Evolutionary conservation across 2,888 invertebrate species (phyloP).

Genomic region (Erpobdella octoculata): DNA sequence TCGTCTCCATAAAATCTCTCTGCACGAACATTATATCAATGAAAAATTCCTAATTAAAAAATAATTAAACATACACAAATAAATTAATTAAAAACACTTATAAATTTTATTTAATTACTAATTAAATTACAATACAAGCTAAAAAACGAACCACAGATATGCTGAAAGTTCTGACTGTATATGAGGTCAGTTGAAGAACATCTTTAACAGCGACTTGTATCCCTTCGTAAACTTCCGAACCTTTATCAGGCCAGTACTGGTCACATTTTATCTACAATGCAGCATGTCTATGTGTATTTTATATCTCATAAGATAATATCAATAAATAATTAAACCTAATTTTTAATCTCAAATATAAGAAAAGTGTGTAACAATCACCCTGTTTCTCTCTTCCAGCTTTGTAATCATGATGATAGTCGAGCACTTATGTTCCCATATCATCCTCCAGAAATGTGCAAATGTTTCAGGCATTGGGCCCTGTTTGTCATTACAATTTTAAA

Average conservation of each 20-base stretch:
- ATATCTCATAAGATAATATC: neutral
- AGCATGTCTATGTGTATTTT: too few relatives aligned
- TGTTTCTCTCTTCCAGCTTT: constrained; percentile 85
- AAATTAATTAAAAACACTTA: neutral
- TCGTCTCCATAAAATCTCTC: constrained; percentile 55
- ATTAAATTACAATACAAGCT: neutral
- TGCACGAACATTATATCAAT: neutral
- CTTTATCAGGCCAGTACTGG: constrained; percentile 87
- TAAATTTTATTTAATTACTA: neutral
- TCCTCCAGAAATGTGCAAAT: constrained; percentile 95
- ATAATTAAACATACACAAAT: neutral
- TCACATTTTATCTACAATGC: constrained; percentile 61
- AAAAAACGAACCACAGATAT: constrained; percentile 43
- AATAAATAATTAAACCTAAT: neutral
- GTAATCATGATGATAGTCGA: constrained; percentile 99
- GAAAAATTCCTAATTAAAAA: neutral
- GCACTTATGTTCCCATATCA: constrained; percentile 95
- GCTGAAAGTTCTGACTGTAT: constrained; percentile 86
- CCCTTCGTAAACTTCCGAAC: constrained; percentile 85
- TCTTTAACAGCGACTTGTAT: constrained; percentile 89
- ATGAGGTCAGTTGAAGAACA: constrained; percentile 90
- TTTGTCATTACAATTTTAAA: neutral
- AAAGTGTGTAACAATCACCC: constrained; percentile 54
- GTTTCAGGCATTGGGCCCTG: constrained; percentile 97
- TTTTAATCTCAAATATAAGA: neutral